A percentile compares a stretch with the other conserved stretches of the same genome.
Conservation (phyloP, 2,888 invertebrate genomes). For the Microchrysa polita region DNA sequence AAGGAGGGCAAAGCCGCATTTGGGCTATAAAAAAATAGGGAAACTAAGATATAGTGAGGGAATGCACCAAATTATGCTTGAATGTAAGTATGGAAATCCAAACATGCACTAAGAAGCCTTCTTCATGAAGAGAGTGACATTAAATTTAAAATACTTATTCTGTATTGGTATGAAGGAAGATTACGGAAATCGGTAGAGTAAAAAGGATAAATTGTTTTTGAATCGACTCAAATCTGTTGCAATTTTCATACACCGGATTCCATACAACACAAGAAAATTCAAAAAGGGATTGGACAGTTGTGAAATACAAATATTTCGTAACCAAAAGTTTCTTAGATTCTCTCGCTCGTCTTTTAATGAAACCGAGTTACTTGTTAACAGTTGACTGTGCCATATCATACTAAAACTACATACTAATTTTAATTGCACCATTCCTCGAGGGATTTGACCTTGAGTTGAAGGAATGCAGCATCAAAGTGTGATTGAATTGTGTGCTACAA, state of each 20-base stretch:
- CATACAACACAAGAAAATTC: background rate
- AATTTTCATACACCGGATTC: background rate
- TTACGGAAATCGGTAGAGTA: background rate
- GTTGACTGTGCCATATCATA: background rate
- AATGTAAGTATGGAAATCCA: too few relatives aligned
- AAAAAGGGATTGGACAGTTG: background rate
- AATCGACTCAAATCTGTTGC: too few relatives aligned
- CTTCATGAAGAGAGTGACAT: too few relatives aligned
- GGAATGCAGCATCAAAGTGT: background rate
- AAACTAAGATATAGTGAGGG: too few relatives aligned
- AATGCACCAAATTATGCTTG: too few relatives aligned
- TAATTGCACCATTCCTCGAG: too few relatives aligned
- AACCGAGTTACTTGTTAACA: background rate
- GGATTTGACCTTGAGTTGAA: background rate
- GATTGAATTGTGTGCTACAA: too few relatives aligned
- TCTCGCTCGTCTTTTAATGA: too few relatives aligned
- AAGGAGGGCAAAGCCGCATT: too few relatives aligned
- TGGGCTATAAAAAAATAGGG: too few relatives aligned
- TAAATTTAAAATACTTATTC: background rate
- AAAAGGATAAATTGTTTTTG: background rate
- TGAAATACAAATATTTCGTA: background rate
- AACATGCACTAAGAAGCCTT: background rate
- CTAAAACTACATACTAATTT: background rate
- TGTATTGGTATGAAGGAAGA: background rate
- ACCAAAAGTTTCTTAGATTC: background rate